Evolutionary conservation across 1,140 invertebrate species (phyloP), one percentile per base, ranked within the genome.

Genomic region (Radopholus similis): DNA sequence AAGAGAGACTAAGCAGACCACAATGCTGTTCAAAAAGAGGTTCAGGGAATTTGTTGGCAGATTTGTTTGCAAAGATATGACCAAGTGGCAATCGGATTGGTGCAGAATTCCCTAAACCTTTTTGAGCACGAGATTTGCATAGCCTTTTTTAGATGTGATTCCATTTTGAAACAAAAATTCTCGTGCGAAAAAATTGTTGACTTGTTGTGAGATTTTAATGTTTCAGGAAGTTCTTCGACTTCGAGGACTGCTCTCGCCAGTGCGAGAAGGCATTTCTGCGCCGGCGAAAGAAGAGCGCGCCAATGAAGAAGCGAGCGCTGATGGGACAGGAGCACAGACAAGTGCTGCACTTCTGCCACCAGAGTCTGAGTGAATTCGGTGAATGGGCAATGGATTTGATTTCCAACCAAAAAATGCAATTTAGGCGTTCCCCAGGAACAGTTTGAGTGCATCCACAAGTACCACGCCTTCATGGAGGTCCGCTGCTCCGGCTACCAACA

Each of bases 171-270:
- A n/a, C n/a, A n/a, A n/a, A n/a, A n/a, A n/a, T n/a, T n/a, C n/a
- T n/a, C n/a, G n/a, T 23, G 2, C n/a, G n/a, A 13, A 5, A 47
- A 47, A 47, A 8, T 4, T 47, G n/a, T 47, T 5, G 44, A 47
- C 6, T 1, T 42, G 11, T 42, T 42, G 18, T 42, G 38, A 42
- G 18, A 21, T 51, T 51, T 51, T 18, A 51, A 51, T n/a, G 4
- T 51, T 51, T 51, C 13, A 51, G 47, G 47, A 51, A 51, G n/a
- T 51, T 51, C 30, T 51, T 51, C 5, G 47, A 51, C 47, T 51
- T 51, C 15, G 47, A 51, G 30, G 47, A 51, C 21, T 51, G 47
- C 4, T 51, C 47, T 3, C 23, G 21, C 13, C 47, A 51, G 30
- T 51, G 47, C 15, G 47, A 51, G 15, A 51, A 51, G 47, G 47